phyloP scores from a whole-genome alignment of 2,797 vertebrate genomes.

The Odontamblyopus lacepedii region DNA sequence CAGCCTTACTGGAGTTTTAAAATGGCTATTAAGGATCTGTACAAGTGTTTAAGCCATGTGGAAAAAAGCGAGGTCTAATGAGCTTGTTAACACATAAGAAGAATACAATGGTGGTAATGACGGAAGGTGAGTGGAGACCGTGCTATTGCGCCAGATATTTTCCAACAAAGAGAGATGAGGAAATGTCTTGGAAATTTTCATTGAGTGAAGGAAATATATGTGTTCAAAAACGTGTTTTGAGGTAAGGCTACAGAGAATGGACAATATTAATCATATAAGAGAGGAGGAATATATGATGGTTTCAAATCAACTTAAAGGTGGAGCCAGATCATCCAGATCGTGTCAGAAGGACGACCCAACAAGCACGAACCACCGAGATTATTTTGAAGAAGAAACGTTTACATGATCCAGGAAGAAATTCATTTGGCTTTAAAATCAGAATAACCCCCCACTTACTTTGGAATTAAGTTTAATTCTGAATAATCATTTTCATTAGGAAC shows the following conservation, averaged over 20 bases:
- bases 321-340: too few species aligned
- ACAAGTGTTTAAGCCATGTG: background rate
- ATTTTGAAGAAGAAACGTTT: too few species aligned
- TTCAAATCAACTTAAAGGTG: too few species aligned
- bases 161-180: background rate
- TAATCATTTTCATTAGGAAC: too few species aligned
- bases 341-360: too few species aligned
- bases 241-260: background rate
- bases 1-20: background rate
- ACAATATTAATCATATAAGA: background rate
- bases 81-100: background rate
- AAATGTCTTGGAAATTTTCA: background rate
- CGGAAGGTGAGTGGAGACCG: background rate
- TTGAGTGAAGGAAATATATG: background rate
- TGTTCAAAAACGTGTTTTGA: background rate
- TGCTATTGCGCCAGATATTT: constrained; percentile 5
- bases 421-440: too few species aligned
- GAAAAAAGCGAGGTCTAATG: constrained; percentile 1
- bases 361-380: too few species aligned
- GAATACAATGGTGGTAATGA: constrained; percentile 2
- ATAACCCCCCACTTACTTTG: too few species aligned
- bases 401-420: too few species aligned
- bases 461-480: too few species aligned
- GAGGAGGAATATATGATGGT: background rate
- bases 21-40: background rate